Conservation (phyloP, 2,888 invertebrate genomes). For the Leptinotarsa haldemani region DNA sequence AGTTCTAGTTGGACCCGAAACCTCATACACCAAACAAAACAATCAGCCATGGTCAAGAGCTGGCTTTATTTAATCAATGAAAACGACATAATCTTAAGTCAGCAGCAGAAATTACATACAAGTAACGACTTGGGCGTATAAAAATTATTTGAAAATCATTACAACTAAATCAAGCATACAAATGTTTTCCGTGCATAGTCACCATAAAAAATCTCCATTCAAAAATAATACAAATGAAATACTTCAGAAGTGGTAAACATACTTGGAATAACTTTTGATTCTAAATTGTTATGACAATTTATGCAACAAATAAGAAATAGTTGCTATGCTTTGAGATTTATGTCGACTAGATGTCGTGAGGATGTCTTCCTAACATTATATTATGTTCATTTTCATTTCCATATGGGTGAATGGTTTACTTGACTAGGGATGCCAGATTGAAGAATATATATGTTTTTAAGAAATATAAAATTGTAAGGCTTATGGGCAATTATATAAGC, state of each 20-base stretch:
- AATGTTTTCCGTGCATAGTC: neutral
- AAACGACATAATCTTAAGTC: neutral
- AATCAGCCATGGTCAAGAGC: too few relatives aligned
- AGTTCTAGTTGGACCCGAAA: too few relatives aligned
- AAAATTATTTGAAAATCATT: neutral
- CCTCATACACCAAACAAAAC: too few relatives aligned
- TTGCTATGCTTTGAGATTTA: neutral
- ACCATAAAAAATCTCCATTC: neutral
- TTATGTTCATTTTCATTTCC: too few relatives aligned
- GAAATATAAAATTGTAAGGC: too few relatives aligned
- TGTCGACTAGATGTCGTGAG: neutral
- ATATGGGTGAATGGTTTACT: too few relatives aligned
- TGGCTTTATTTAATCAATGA: neutral
- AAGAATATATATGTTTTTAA: too few relatives aligned
- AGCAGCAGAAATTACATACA: neutral
- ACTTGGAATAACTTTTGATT: neutral
- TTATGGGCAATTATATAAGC: too few relatives aligned
- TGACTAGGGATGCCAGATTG: too few relatives aligned
- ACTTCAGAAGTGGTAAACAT: neutral
- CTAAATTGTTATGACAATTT: neutral
- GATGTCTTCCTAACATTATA: too few relatives aligned
- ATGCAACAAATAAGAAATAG: neutral
- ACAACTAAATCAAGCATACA: neutral
- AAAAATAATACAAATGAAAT: neutral
- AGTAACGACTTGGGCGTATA: neutral